phyloP scores from a whole-genome alignment of 2,888 invertebrate species.

The Neoitamus cyanurus region DNA sequence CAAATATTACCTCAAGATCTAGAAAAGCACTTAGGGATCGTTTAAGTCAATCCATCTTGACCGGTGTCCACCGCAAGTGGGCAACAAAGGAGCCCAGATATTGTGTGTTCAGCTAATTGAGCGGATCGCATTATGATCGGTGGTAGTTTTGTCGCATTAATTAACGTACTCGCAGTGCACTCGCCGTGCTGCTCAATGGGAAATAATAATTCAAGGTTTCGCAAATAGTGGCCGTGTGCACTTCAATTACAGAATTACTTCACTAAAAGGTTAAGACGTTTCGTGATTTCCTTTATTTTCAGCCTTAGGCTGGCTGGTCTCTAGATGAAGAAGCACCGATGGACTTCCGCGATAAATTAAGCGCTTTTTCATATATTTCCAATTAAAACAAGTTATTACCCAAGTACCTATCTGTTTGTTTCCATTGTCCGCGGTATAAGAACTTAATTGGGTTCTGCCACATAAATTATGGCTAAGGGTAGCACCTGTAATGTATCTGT shows the following conservation, averaged over 20 bases:
- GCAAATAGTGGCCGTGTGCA: not conserved
- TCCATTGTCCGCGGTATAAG: too few relatives aligned
- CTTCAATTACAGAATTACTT: slow-evolving; percentile 6
- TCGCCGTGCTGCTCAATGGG: not conserved
- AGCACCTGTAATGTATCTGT: too few relatives aligned
- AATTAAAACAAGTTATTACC: too few relatives aligned
- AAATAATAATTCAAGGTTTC: slow-evolving; percentile 34
- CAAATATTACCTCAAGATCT: slow-evolving; percentile 27
- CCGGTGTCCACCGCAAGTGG: not conserved
- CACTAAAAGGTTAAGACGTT: not conserved
- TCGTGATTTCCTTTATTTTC: not conserved
- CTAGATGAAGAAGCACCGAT: not conserved
- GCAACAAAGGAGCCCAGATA: not conserved
- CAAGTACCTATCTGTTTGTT: too few relatives aligned
- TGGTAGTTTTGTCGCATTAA: slow-evolving; percentile 28
- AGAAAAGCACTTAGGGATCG: slow-evolving; percentile 5
- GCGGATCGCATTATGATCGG: slow-evolving; percentile 23
- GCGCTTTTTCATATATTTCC: not conserved
- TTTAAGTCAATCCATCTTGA: slow-evolving; percentile 9
- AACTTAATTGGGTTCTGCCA: too few relatives aligned
- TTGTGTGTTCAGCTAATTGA: slow-evolving; percentile 30
- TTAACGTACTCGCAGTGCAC: slow-evolving; percentile 8
- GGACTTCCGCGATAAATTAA: not conserved
- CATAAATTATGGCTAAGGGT: too few relatives aligned
- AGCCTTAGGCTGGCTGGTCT: not conserved